phyloP scores from a whole-genome alignment of 2,888 invertebrate genomes.

The Adelphocoris suturalis region DNA sequence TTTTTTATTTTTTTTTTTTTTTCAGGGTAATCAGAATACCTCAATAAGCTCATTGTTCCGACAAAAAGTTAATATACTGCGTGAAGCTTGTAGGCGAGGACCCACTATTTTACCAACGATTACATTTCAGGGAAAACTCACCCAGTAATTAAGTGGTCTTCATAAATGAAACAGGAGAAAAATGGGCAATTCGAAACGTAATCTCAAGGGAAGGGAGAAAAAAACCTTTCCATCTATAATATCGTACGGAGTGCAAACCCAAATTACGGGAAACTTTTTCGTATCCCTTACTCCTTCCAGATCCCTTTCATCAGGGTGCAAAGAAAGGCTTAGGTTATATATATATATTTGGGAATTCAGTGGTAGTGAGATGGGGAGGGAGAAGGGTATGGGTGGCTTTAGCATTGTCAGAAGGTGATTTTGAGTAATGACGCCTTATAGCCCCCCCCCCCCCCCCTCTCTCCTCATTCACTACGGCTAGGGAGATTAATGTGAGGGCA shows the following conservation, averaged over 20 bases:
- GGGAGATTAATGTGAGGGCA: slow-evolving; percentile 15
- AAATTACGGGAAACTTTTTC: background rate
- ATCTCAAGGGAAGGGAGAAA: background rate
- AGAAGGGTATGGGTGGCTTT: background rate
- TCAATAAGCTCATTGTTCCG: too few species aligned
- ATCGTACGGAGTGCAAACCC: background rate
- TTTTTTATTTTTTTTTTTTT: too few species aligned
- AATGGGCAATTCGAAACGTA: background rate
- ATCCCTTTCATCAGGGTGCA: slow-evolving; percentile 5
- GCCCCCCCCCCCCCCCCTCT: background rate
- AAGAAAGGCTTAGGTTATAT: background rate
- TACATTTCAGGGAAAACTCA: background rate
- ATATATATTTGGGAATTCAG: background rate
- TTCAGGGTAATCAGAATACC: too few species aligned
- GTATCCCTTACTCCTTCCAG: background rate
- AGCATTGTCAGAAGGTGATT: slow-evolving; percentile 30
- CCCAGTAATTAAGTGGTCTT: too few species aligned
- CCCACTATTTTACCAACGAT: too few species aligned
- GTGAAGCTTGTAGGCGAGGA: too few species aligned
- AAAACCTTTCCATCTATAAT: background rate
- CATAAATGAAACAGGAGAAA: background rate
- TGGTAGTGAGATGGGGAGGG: background rate
- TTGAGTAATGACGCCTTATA: slow-evolving; percentile 27
- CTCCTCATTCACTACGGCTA: too few species aligned
- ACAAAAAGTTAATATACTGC: too few species aligned